phyloP scores from a whole-genome alignment of 2,797 vertebrate genomes.

The Spinus pinus region DNA sequence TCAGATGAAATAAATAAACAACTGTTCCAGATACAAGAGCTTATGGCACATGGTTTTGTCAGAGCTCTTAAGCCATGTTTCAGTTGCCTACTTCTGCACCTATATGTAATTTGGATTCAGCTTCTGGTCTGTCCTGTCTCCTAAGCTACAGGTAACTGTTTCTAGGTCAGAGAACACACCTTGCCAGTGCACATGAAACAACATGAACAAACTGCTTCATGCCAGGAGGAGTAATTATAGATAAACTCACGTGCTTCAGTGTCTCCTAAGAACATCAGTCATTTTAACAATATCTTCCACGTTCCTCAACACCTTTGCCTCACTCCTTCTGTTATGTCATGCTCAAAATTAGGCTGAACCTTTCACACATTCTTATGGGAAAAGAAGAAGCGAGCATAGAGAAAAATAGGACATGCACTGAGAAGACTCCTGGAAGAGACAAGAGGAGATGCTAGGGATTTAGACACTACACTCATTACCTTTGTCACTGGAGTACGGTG shows the following conservation, averaged over 20 bases:
- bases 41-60: neutral
- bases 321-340: neutral
- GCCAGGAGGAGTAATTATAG: neutral
- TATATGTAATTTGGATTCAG: neutral
- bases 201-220: neutral
- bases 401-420: neutral
- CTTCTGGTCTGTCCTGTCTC: neutral
- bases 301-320: neutral
- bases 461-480: conserved; percentile 58
- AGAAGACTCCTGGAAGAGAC: neutral
- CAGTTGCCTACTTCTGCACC: neutral
- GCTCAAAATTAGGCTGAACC: neutral
- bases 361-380: neutral
- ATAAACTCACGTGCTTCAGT: neutral
- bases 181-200: neutral
- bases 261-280: neutral
- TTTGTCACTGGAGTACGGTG: conserved; percentile 84
- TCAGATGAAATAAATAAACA: neutral
- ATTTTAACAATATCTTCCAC: neutral
- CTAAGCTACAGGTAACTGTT: neutral
- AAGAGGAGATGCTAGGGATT: neutral
- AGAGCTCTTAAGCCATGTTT: neutral
- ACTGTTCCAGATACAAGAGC: neutral
- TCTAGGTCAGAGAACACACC: neutral
- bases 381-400: neutral